Base-by-base conservation (phyloP, 2,113 vertebrate genomes). In the Ploceus nigricollis region DNA sequence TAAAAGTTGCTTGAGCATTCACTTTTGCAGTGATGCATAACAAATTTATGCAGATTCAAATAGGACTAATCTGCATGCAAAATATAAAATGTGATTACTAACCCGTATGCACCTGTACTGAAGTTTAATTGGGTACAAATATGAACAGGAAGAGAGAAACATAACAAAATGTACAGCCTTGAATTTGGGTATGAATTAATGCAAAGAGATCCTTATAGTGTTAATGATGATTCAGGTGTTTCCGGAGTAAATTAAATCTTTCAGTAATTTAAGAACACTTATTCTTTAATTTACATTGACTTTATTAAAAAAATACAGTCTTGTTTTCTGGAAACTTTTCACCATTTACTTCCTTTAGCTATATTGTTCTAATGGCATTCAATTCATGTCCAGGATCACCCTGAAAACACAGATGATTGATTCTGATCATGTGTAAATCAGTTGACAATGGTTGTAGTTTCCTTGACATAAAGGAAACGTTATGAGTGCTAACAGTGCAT, bases 1-100 rank as follows among this genome's bases (percentile, higher is more conserved):
- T 98, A 98, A 98, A 98, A 98, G 97, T 98, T 98, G 97, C 97
- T 97, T 97, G 97, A 98, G 93, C 97, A 96, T 98, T 98, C 97
- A 97, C 93, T 98, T 98, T 96, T 97, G 96, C 95, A 96, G 93
- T 87, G 96, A 94, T 96, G 96, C 97, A 96, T 98, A 98, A 97
- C 96, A 98, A 98, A 98, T 97, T 95, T 98, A 98, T 98, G 97
- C 95, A 98, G 97, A 98, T 98, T 97, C 63, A 11, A 68, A 53
- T 96, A 88, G 86, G 94, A 97, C 91, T 98, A 97, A 98, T 98
- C 96, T 97, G 94, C 94, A 97, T 98, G 97, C 94, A 97, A 97
- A 98, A 96, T 96, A 97, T 93, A 97, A 97, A 97, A 93, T 96
- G 60, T 98, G 97, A 98, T 98, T 98, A 95, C 96, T 87, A 97